These are phyloP conservation scores for Callyntrura guangdongensis DNA, from an alignment of 2,888 invertebrate species.

Conservation along the genomic window DNA sequence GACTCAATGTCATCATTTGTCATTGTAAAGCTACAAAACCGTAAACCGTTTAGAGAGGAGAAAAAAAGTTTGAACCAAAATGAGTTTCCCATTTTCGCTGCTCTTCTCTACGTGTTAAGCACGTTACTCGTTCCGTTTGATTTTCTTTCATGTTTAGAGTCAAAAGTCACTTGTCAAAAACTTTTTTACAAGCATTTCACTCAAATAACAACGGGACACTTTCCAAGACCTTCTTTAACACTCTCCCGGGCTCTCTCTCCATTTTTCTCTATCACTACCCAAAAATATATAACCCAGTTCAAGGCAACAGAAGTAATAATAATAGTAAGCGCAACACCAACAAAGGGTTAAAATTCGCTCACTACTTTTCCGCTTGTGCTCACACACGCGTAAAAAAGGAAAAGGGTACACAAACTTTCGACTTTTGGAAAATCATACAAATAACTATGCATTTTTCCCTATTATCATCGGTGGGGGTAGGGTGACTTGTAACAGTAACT, in stretches of 20 bases:
- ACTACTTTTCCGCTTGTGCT: conserved; percentile 11
- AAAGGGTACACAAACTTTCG: conserved; percentile 57
- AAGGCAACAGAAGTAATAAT: conserved; percentile 10
- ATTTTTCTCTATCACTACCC: background rate
- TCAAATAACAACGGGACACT: conserved; percentile 36
- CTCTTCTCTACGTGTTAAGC: background rate
- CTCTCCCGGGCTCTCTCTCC: background rate
- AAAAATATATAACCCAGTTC: conserved; percentile 22
- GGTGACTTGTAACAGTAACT: background rate
- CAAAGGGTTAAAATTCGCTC: background rate
- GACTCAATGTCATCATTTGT: conserved; percentile 25
- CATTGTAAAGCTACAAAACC: conserved; percentile 26
- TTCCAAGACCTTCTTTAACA: conserved; percentile 20
- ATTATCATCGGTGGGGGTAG: background rate
- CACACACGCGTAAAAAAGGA: conserved; percentile 56
- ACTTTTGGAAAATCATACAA: conserved; percentile 53
- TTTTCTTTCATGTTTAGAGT: conserved; percentile 14
- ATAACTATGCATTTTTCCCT: conserved; percentile 39
- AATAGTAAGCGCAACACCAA: background rate
- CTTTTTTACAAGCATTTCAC: conserved; percentile 35
- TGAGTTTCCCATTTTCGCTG: background rate
- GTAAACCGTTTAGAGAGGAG: background rate
- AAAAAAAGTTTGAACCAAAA: background rate
- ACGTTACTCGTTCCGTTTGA: conserved; percentile 26
- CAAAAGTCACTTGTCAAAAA: conserved; percentile 40